These are phyloP conservation scores for Unio pictorum DNA, from an alignment of 2,888 invertebrate genomes.

Conservation along the genomic window DNA sequence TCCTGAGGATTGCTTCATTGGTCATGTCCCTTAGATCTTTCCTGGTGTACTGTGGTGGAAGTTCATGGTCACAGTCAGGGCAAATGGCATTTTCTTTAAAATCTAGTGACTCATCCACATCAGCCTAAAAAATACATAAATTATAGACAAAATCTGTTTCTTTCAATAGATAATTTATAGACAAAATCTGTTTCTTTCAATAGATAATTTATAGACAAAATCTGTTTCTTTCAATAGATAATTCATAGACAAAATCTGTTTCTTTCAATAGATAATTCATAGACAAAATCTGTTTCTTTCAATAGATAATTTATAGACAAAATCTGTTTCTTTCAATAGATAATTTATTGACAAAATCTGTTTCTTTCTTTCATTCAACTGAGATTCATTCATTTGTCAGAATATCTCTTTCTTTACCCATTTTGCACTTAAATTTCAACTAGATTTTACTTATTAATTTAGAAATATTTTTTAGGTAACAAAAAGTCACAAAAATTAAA, in stretches of 20 bases:
- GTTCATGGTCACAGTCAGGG: constrained; percentile 76
- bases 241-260: neutral
- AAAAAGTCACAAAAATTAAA: too few relatives aligned
- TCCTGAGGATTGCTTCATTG: constrained; percentile 76
- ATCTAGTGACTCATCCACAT: constrained; percentile 46
- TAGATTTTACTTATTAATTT: too few relatives aligned
- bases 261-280: too few relatives aligned
- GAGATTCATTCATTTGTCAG: too few relatives aligned
- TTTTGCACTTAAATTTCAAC: too few relatives aligned
- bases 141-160: neutral
- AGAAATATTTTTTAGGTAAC: too few relatives aligned
- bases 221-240: neutral
- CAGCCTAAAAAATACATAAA: constrained; percentile 30
- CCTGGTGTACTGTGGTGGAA: constrained; percentile 76
- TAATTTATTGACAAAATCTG: too few relatives aligned
- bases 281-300: too few relatives aligned
- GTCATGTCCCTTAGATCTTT: constrained; percentile 77
- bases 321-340: too few relatives aligned
- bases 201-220: neutral
- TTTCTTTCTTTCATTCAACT: too few relatives aligned
- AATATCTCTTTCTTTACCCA: too few relatives aligned
- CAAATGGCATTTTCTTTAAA: constrained; percentile 68
- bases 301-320: neutral
- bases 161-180: too few relatives aligned
- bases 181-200: neutral